Percentiles rank a stretch among this genome's conserved stretches.
Conservation (phyloP, 2,113 vertebrate genomes). For the Pachypanchax playfairii region DNA sequence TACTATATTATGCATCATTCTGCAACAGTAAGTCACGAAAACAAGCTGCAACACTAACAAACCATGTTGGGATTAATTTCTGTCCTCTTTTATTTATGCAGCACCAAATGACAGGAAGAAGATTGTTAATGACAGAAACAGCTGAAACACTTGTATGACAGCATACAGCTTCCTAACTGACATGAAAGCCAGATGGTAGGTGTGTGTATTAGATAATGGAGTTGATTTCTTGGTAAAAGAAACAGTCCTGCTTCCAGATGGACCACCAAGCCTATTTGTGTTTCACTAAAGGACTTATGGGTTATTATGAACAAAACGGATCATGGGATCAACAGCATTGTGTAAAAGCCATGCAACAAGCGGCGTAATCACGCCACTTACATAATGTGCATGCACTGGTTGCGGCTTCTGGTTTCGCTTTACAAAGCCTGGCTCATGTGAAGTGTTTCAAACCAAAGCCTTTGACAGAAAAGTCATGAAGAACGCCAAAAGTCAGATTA, state of each 20-base stretch:
- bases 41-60: neutral
- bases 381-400: slow-evolving; percentile 27
- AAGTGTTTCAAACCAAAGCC: slow-evolving; percentile 7
- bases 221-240: neutral
- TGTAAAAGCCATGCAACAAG: slow-evolving; percentile 21
- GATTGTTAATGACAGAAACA: neutral
- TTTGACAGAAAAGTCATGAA: slow-evolving; percentile 20
- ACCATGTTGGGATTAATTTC: neutral
- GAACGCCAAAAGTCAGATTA: slow-evolving; percentile 37
- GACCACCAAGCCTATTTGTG: slow-evolving; percentile 34
- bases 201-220: neutral
- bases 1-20: neutral
- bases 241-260: slow-evolving; percentile 9
- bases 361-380: slow-evolving; percentile 23
- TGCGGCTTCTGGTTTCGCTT: neutral
- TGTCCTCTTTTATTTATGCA: neutral
- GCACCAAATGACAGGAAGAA: neutral
- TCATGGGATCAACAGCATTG: slow-evolving; percentile 18
- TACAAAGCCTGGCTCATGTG: neutral
- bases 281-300: slow-evolving; percentile 21
- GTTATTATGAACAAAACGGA: slow-evolving; percentile 22
- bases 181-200: neutral
- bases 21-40: slow-evolving; percentile 6
- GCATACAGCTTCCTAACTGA: slow-evolving; percentile 2
- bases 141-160: neutral